Percentiles rank a stretch among this genome's conserved stretches.
Evolutionary conservation across 2,113 vertebrate genomes (phyloP).

Genomic region (Saccopteryx bilineata): DNA sequence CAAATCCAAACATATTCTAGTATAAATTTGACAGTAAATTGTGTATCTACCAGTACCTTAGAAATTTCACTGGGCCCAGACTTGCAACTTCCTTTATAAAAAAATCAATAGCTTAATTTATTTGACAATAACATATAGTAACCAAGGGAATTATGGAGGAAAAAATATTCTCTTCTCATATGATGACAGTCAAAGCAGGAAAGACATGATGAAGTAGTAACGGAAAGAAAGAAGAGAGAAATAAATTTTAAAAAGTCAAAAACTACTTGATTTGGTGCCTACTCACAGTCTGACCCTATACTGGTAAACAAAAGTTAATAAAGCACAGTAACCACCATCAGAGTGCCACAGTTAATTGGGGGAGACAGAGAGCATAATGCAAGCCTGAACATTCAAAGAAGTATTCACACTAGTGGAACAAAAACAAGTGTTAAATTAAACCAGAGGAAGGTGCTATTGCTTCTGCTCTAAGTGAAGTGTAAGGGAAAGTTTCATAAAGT

Average conservation of each 20-base stretch:
- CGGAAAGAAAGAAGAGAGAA: slow-evolving; percentile 24
- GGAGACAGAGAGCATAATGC: background rate
- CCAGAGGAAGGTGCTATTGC: background rate
- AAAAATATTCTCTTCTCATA: slow-evolving; percentile 2
- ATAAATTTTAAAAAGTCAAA: background rate
- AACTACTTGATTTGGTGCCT: background rate
- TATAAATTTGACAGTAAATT: background rate
- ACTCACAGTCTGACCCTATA: background rate
- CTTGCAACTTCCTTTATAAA: background rate
- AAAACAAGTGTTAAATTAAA: background rate
- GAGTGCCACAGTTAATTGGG: background rate
- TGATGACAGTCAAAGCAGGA: background rate
- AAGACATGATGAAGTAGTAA: background rate
- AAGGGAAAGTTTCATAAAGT: background rate
- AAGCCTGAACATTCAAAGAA: background rate
- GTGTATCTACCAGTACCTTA: background rate
- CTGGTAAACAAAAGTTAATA: background rate
- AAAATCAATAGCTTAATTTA: background rate
- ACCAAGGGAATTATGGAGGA: background rate
- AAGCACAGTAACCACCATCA: background rate
- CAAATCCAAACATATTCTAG: background rate
- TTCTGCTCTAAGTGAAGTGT: background rate
- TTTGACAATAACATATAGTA: background rate
- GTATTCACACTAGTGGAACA: background rate
- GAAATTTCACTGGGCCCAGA: background rate